These are phyloP conservation scores for Hyla sarda DNA, from an alignment of 2,113 vertebrate genomes.

Conservation along the genomic window DNA sequence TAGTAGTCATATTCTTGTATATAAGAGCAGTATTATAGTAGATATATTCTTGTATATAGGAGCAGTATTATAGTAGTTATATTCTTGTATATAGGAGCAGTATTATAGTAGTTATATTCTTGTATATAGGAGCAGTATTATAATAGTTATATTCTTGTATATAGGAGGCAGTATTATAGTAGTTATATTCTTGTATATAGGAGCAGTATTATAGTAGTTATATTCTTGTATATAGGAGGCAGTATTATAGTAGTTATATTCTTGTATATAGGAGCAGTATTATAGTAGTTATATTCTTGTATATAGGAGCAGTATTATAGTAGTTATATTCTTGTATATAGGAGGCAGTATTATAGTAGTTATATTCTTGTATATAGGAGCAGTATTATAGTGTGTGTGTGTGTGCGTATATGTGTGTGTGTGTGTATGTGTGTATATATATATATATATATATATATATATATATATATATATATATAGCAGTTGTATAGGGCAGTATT, in stretches of 20 bases:
- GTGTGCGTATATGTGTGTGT: too few relatives aligned
- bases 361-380: neutral
- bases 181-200: too few relatives aligned
- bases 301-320: neutral
- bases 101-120: constrained; percentile 4
- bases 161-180: constrained; percentile 5
- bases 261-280: neutral
- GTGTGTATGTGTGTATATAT: too few relatives aligned
- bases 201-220: neutral
- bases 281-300: constrained; percentile 4
- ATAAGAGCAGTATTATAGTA: neutral
- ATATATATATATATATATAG: too few relatives aligned
- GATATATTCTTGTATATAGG: constrained; percentile 3
- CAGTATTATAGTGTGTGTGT: too few relatives aligned
- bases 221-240: neutral
- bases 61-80: constrained; percentile 6
- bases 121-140: constrained; percentile 7
- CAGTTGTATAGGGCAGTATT: too few relatives aligned
- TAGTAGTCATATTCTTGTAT: neutral
- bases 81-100: neutral
- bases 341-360: neutral
- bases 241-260: constrained; percentile 5
- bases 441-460: too few relatives aligned
- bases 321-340: neutral
- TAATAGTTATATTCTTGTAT: constrained; percentile 9